Base-by-base conservation (phyloP, 1,140 invertebrate species). In the Triops longicaudatus region DNA sequence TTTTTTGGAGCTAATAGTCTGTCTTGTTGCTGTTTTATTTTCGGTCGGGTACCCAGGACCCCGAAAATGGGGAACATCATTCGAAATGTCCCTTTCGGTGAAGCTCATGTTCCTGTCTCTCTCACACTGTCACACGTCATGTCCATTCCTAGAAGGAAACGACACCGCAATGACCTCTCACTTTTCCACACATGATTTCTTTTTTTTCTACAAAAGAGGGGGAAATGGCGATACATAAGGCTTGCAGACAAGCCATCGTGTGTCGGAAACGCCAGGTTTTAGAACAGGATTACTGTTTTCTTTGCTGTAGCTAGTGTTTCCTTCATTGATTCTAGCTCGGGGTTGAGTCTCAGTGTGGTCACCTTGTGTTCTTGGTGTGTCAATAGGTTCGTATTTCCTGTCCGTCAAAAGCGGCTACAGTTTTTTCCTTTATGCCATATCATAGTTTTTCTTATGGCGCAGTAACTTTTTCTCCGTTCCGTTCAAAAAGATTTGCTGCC, bases 111-210 rank as follows among this genome's bases (percentile, higher is more conserved):
- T 63, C 50, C 50, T 63, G 50, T 22, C n/a, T 63, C 22, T 63
- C 50, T 63, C 14, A 63, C 50, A 22, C 50, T 63, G 50, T 63
- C 50, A 63, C 50, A 63, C 50, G 50, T 63, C 50, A 63, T 63
- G 50, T 63, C 50, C 50, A 63, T 63, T 63, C 50, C 17, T 17
- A 9, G 22, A 17, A 63, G 50, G 50, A 63, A 63, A 63, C 17
- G 50, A 63, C 50, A 63, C 50, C 50, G 50, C 50, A 63, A 63
- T 63, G 50, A 22, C 50, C n/a, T 63, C n/a, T 63, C 50, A n/a
- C 50, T 63, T 63, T 22, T 63, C 50, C n/a, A 63, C 50, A 11
- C 44, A 63, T 22, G 50, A 63, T 63, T 37, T 37, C 31, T 37
- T 37, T 63, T 37, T 37, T 37, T 37, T 37, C 7, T 37, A 37